These are phyloP conservation scores for Delphinapterus leucas DNA, from an alignment of 2,113 vertebrate species.

Conservation along the genomic window DNA sequence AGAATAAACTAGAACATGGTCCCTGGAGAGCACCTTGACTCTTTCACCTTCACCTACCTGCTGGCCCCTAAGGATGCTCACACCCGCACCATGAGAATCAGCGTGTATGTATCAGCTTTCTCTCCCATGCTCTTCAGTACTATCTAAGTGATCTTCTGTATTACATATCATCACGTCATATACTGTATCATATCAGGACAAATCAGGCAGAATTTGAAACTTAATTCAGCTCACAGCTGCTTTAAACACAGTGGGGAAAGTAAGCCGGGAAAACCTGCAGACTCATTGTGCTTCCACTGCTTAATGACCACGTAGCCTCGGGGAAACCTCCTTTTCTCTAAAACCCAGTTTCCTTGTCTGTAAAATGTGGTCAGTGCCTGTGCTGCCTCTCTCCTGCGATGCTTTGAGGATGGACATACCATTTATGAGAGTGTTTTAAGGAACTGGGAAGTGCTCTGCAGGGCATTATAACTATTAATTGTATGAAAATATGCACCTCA, in stretches of 20 bases:
- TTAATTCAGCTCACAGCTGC: not conserved
- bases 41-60: not conserved
- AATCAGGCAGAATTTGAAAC: not conserved
- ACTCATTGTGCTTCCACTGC: not conserved
- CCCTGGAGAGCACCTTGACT: not conserved
- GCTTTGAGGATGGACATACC: not conserved
- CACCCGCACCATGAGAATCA: rapidly evolving
- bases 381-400: not conserved
- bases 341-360: not conserved
- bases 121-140: not conserved
- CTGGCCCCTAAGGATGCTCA: not conserved
- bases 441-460: not conserved
- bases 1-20: not conserved
- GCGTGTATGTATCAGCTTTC: not conserved
- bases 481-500: not conserved
- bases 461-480: not conserved
- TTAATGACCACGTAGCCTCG: not conserved
- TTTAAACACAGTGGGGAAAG: not conserved
- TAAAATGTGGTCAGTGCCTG: not conserved
- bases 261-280: not conserved
- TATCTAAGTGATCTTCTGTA: not conserved
- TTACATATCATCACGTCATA: not conserved
- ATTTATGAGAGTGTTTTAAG: not conserved
- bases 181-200: not conserved
- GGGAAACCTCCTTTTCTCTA: not conserved